Evolutionary conservation across 2,113 vertebrate genomes (phyloP), one percentile per base, ranked within the genome.

Genomic region (Indicator maculatus): DNA sequence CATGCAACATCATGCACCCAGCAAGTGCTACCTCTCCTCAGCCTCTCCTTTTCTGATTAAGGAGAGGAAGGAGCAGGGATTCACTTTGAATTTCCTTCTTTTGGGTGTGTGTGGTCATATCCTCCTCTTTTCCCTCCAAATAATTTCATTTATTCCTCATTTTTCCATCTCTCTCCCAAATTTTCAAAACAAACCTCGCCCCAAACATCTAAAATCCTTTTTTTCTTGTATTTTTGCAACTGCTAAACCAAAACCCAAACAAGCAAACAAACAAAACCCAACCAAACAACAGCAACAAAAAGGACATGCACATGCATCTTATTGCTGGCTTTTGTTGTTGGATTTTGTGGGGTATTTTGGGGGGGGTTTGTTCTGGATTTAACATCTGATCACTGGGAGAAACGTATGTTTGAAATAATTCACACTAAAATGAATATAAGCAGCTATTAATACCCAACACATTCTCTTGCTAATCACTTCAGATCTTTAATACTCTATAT

Each of bases 401-500:
- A 72, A 27, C 27, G 12, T 71, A 30, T 44, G 73, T 70, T 90
- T 75, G 73, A 88, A 93, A 93, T 47, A 90, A 88, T 20, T 78
- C n/a, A 31, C 44, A 16, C 39, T 83, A 61, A 93, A 93, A 85
- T 69, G 16, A 81, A 56, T 26, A 72, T 31, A 90, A 92, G 61
- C 45, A 58, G 65, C 76, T 78, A 64, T 65, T 91, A 86, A 79
- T 0, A 0, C 64, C n/a, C 10, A 45, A 21, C 39, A 64, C 9
- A 17, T 38, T 72, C 58, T 36, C 73, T 55, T 58, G 67, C 53
- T 74, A 91, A 93, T 69, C 41, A 19, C 69, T 89, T 83, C 30
- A 86, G 84, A 73, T 61, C 63, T 59, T 93, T 91, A 82, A 84
- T 82, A 79, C 90, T 61, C 66, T 65, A 19, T 59, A 88, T 59